phyloP scores from a whole-genome alignment of 2,797 vertebrate genomes.

The Carapus acus region DNA sequence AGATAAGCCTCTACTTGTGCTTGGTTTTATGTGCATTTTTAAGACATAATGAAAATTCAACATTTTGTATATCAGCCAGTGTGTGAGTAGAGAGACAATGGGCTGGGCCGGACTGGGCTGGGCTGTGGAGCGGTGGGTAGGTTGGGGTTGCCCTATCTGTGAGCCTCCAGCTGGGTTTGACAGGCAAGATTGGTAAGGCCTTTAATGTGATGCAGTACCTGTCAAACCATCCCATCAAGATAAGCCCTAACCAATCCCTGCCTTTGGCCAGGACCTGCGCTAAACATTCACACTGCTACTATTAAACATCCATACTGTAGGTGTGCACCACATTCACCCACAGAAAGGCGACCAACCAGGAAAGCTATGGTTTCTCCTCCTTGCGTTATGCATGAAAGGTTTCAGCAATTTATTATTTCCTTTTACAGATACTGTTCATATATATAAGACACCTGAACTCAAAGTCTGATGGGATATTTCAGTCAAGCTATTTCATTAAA shows the following conservation, averaged over 20 bases:
- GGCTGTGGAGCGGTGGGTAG: no score
- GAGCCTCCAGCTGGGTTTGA: slow-evolving; percentile 60
- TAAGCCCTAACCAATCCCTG: slow-evolving; percentile 56
- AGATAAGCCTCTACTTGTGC: no score
- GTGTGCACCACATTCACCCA: slow-evolving; percentile 17
- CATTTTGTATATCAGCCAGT: slow-evolving; percentile 32
- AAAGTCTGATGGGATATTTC: no score
- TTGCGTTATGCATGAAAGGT: not conserved
- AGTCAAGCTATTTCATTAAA: no score
- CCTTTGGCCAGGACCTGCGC: slow-evolving; percentile 10
- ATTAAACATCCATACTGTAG: slow-evolving; percentile 18
- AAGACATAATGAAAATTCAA: slow-evolving; percentile 38
- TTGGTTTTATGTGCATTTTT: slow-evolving; percentile 9
- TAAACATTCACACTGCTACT: slow-evolving; percentile 15
- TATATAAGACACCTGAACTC: no score
- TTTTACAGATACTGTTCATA: no score
- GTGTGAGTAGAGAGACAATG: slow-evolving; percentile 20
- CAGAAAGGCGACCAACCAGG: slow-evolving; percentile 6
- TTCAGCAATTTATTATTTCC: slow-evolving; percentile 1
- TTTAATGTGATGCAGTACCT: slow-evolving; percentile 75
- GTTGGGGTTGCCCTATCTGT: slow-evolving; percentile 35
- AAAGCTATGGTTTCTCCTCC: not conserved
- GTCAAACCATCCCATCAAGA: slow-evolving; percentile 67
- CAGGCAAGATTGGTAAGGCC: slow-evolving; percentile 73
- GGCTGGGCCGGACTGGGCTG: no score